Evolutionary conservation across 2,797 vertebrate genomes (phyloP).

Genomic region (Centroberyx gerrardi): DNA sequence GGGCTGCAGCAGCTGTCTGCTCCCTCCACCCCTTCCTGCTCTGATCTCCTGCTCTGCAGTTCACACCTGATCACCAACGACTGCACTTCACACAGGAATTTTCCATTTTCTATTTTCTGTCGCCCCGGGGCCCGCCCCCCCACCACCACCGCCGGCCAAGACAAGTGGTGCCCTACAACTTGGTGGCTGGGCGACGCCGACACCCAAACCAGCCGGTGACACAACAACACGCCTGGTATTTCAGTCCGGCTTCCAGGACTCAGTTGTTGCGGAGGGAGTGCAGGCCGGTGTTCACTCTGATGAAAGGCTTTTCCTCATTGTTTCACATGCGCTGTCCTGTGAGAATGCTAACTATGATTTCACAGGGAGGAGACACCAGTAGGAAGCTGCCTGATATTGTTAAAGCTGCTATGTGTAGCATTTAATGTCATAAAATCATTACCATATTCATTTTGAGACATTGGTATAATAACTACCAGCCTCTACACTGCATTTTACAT

Average conservation of each 20-base stretch:
- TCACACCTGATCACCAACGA: slow-evolving; percentile 87
- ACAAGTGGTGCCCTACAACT: slow-evolving; percentile 78
- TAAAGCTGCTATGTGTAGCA: slow-evolving; percentile 2
- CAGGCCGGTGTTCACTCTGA: slow-evolving; percentile 10
- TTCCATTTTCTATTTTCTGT: slow-evolving; percentile 89
- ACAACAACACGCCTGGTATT: slow-evolving; percentile 73
- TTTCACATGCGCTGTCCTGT: too few relatives aligned
- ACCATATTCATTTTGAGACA: too few relatives aligned
- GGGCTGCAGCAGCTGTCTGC: slow-evolving; percentile 79
- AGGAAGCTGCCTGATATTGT: slow-evolving; percentile 2
- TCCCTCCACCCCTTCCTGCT: slow-evolving; percentile 66
- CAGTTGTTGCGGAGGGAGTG: slow-evolving; percentile 46
- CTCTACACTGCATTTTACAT: too few relatives aligned
- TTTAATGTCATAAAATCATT: background rate
- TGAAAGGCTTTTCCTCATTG: slow-evolving; percentile 11
- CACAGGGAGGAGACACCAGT: background rate
- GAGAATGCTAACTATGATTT: background rate
- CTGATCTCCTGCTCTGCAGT: slow-evolving; percentile 79
- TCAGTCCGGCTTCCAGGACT: slow-evolving; percentile 63
- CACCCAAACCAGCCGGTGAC: slow-evolving; percentile 57
- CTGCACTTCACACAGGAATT: slow-evolving; percentile 89
- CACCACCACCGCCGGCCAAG: slow-evolving; percentile 50
- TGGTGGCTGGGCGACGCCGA: slow-evolving; percentile 57
- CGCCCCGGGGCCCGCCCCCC: slow-evolving; percentile 6
- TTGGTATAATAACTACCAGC: too few relatives aligned